A percentile compares a stretch with the other conserved stretches of the same genome.
Evolutionary conservation across 2,888 invertebrate genomes (phyloP).

Genomic region (Napeogenes inachia): DNA sequence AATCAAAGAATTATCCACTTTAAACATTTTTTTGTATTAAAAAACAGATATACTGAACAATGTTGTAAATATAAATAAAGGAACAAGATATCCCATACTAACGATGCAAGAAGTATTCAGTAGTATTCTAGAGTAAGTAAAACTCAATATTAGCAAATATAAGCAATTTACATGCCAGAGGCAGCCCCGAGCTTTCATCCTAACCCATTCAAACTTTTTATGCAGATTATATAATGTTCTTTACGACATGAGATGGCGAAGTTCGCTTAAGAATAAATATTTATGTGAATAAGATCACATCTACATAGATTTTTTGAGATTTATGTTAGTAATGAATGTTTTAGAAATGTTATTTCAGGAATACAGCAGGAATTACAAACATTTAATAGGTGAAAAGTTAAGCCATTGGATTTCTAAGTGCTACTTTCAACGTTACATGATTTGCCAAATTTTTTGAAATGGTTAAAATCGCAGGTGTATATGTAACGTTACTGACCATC

Average conservation of each 20-base stretch:
- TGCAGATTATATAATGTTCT: slow-evolving; percentile 74
- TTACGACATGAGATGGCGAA: slow-evolving; percentile 72
- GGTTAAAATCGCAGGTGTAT: slow-evolving; percentile 38
- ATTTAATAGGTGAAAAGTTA: too few relatives aligned
- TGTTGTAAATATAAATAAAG: too few relatives aligned
- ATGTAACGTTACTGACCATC: slow-evolving; percentile 59
- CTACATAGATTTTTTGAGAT: not conserved
- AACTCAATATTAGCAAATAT: slow-evolving; percentile 60
- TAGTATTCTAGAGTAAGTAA: slow-evolving; percentile 39
- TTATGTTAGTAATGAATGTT: not conserved
- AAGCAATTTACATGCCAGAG: slow-evolving; percentile 72
- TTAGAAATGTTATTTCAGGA: too few relatives aligned
- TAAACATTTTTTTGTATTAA: too few relatives aligned
- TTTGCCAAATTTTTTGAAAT: slow-evolving; percentile 24
- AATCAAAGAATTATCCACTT: not conserved
- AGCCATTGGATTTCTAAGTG: too few relatives aligned
- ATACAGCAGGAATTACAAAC: too few relatives aligned
- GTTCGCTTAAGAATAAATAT: slow-evolving; percentile 72
- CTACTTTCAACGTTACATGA: slow-evolving; percentile 4
- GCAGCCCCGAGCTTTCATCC: slow-evolving; percentile 68
- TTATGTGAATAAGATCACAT: slow-evolving; percentile 36
- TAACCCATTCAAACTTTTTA: slow-evolving; percentile 73
- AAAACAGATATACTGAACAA: too few relatives aligned
- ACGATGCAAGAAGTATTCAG: too few relatives aligned
- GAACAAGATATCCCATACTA: too few relatives aligned